Evolutionary conservation across 2,797 vertebrate genomes (phyloP).

Genomic region (Pachyuromys duprasi): DNA sequence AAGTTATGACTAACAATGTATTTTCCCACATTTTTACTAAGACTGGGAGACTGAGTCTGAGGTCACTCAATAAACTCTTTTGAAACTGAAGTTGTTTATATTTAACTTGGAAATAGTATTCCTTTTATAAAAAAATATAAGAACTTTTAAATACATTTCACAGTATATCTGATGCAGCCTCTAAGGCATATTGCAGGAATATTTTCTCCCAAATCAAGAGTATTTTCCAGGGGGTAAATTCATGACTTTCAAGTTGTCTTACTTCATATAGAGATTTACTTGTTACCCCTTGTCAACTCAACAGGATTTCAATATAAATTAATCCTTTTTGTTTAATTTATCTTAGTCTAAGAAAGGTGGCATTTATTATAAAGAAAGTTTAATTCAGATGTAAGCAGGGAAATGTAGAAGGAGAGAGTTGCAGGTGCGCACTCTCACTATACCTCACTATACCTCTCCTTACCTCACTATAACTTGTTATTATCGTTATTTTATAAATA

Average conservation of each 20-base stretch:
- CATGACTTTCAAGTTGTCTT: neutral
- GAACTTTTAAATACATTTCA: conserved; percentile 4
- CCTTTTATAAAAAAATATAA: neutral
- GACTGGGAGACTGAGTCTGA: neutral
- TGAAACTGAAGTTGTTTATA: conserved; percentile 36
- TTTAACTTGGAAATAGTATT: conserved; percentile 44
- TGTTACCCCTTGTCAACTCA: neutral
- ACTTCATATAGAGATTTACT: neutral
- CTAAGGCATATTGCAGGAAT: neutral
- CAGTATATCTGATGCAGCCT: neutral
- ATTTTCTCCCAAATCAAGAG: neutral
- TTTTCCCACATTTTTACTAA: neutral
- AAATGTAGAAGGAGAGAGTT: neutral
- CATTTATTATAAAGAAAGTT: neutral
- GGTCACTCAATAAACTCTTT: conserved; percentile 36
- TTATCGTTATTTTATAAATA: neutral
- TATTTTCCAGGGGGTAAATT: neutral
- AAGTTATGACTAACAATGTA: neutral
- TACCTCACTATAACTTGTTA: neutral
- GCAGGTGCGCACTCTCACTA: too few species aligned
- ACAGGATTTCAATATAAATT: neutral
- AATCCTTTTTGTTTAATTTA: neutral
- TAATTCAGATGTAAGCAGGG: neutral
- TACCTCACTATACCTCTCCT: neutral
- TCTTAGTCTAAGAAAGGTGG: neutral